Percentiles rank a stretch among this genome's conserved stretches.
Conservation (phyloP, 2,888 invertebrate species). For the Tinea pellionella region DNA sequence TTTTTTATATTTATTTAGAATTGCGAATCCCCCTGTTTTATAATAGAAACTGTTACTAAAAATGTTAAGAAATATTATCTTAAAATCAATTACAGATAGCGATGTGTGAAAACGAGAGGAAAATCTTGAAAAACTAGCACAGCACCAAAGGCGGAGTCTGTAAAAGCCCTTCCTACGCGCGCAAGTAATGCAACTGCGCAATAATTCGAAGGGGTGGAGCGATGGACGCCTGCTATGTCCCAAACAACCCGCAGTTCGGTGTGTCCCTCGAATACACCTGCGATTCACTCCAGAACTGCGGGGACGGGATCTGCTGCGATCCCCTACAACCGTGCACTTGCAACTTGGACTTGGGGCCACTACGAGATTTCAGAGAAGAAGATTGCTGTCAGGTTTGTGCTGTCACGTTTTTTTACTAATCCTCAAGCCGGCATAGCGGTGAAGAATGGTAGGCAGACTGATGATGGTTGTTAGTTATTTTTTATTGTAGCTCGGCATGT, state of each 20-base stretch:
- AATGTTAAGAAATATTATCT: no score
- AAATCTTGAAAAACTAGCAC: not conserved
- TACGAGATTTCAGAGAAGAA: slow-evolving; percentile 41
- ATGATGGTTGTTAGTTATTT: no score
- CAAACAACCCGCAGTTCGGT: slow-evolving; percentile 77
- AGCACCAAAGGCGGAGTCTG: not conserved
- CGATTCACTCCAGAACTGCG: slow-evolving; percentile 39
- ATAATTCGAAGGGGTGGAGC: slow-evolving; percentile 38
- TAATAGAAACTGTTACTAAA: no score
- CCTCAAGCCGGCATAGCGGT: no score
- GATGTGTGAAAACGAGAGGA: no score
- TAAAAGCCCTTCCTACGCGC: slow-evolving; percentile 24
- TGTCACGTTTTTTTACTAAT: not conserved
- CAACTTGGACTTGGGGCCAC: slow-evolving; percentile 36
- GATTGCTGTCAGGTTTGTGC: slow-evolving; percentile 47
- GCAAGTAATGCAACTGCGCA: not conserved
- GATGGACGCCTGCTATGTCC: slow-evolving; percentile 72
- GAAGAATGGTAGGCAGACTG: no score
- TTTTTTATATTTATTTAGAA: no score
- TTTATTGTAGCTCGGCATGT: no score
- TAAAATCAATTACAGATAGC: not conserved
- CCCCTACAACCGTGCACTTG: slow-evolving; percentile 58
- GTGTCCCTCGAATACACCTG: slow-evolving; percentile 52
- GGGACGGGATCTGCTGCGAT: slow-evolving; percentile 51
- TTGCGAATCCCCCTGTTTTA: no score